Evolutionary conservation across 2,888 invertebrate species (phyloP), one percentile per base, ranked within the genome.

Genomic region (Hypomecis atomaria): DNA sequence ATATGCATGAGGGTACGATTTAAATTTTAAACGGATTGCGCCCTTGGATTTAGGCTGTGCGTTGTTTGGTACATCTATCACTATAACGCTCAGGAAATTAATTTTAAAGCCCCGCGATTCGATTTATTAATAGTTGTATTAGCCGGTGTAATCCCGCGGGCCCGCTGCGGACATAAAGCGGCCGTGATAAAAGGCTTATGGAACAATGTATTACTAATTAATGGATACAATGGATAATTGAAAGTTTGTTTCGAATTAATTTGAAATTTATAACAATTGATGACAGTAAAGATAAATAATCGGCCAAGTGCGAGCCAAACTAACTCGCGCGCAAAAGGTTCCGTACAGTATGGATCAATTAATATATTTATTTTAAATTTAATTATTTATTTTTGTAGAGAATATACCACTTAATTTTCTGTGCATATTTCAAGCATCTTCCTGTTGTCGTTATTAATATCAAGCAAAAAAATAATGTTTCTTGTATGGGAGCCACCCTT

Each of bases 1-100:
- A 89, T 92, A 92, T 92, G 92, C 90, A 92, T 92, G 92, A 92
- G 90, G 91, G 90, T 91, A 85, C 86, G 85, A 88, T 92, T 92
- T 91, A 92, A 92, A 92, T 92, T 92, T 92, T 92, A 91, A 92
- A 92, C 89, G 92, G 90, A 92, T 91, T 90, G 90, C 85, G 89
- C 90, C 92, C 90, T 92, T 91, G 90, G 89, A 89, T 89, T 89
- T 85, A 78, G 79, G 84, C 82, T 83, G 85, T 81, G 84, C 86
- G 86, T 89, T 88, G 87, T 87, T 89, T 87, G 82, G 87, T 82
- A 87, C 87, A 91, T 89, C 90, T 90, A 92, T 92, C 87, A 90
- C 88, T 88, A 88, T 84, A 76, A 76, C 74, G 73, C 62, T 62
- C 61, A 65, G 66, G 73, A 78, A 82, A 84, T 83, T 83, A 85